Evolutionary conservation across 35 echinoderm and acorn worm species (phyloP).

Genomic region (Stichopus chloronotus): DNA sequence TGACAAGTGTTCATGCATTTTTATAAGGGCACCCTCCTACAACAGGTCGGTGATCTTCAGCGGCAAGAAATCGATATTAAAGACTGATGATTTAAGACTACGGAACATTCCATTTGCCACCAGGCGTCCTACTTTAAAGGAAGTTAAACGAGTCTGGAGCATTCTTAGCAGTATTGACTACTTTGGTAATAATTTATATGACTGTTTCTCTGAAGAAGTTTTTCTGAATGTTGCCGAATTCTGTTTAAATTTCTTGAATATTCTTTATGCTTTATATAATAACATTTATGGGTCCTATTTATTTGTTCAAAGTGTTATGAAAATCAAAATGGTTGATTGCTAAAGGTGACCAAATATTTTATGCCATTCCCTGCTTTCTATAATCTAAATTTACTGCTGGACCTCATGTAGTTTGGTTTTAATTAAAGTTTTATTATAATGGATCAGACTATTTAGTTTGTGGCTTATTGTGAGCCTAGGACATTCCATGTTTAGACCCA

Average conservation of each 20-base stretch:
- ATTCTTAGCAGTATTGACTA: slow-evolving; percentile 66
- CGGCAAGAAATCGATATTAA: slow-evolving; percentile 76
- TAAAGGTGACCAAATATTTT: too few relatives aligned
- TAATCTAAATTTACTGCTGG: too few relatives aligned
- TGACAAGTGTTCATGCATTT: slow-evolving; percentile 70
- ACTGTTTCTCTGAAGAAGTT: not conserved
- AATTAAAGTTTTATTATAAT: too few relatives aligned
- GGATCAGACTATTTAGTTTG: too few relatives aligned
- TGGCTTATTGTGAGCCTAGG: too few relatives aligned
- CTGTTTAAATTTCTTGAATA: not conserved
- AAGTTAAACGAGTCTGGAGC: slow-evolving; percentile 72
- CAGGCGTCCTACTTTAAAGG: slow-evolving; percentile 81
- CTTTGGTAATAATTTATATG: slow-evolving; percentile 58
- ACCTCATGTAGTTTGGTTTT: too few relatives aligned
- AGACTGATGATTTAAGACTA: slow-evolving; percentile 68
- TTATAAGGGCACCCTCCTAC: slow-evolving; percentile 85
- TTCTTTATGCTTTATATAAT: not conserved
- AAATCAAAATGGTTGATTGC: too few relatives aligned
- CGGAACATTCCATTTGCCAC: slow-evolving; percentile 89
- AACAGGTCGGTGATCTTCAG: slow-evolving; percentile 86
- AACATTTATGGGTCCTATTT: not conserved
- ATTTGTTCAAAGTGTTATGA: too few relatives aligned
- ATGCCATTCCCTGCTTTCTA: too few relatives aligned
- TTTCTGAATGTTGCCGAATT: not conserved
- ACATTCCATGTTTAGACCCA: too few relatives aligned